These are phyloP conservation scores for Porites australiensis DNA, from an alignment of 64 coral and sea anemone species.

Conservation along the genomic window DNA sequence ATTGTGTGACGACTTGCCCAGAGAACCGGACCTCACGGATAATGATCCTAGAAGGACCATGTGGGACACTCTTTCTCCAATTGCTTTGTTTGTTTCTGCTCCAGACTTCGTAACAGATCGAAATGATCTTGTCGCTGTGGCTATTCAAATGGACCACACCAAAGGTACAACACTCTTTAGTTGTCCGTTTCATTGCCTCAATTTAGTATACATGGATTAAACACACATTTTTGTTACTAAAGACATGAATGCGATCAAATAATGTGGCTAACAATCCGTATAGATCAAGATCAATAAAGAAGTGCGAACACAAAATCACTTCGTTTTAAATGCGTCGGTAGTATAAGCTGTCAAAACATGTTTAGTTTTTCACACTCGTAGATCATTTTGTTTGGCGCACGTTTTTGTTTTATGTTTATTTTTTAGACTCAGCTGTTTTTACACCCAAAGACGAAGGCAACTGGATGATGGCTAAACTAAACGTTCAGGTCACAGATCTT, in stretches of 20 bases:
- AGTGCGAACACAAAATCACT: no score
- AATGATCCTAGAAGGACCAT: constrained; percentile 41
- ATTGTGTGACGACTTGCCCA: constrained; percentile 36
- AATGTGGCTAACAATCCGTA: no score
- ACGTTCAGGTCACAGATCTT: constrained; percentile 37
- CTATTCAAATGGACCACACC: constrained; percentile 57
- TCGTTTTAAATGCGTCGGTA: no score
- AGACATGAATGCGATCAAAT: no score
- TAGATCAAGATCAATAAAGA: no score
- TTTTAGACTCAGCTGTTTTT: constrained; percentile 19
- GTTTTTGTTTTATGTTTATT: not conserved
- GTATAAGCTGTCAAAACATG: not conserved
- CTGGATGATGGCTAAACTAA: constrained; percentile 63
- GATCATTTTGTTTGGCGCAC: no score
- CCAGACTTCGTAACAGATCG: not conserved
- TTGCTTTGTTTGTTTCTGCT: constrained; percentile 64
- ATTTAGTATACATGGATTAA: not conserved
- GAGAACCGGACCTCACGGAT: constrained; percentile 14
- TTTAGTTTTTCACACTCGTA: no score
- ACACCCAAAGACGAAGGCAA: constrained; percentile 42
- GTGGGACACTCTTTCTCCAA: constrained; percentile 54
- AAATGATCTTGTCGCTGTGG: constrained; percentile 19
- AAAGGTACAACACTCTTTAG: not conserved
- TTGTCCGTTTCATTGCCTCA: not conserved
- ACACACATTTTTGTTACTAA: not conserved